Percentiles rank a stretch among this genome's conserved stretches.
phyloP scores from a whole-genome alignment of 1,140 invertebrate genomes.

The Chionoecetes opilio region DNA sequence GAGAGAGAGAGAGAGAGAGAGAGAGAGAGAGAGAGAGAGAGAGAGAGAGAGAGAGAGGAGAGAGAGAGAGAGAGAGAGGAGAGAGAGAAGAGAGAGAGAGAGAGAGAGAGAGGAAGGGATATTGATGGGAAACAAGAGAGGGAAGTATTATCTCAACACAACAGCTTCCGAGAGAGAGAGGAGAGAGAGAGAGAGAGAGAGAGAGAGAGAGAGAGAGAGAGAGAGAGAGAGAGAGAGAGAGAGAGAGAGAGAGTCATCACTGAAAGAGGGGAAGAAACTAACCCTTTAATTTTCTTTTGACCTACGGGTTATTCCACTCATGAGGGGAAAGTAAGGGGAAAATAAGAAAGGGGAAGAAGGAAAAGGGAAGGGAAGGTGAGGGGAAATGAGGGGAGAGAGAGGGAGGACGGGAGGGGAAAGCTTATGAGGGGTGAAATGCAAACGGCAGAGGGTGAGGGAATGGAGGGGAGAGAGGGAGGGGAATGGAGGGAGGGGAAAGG shows the following conservation, averaged over 20 bases:
- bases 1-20: conserved; percentile 58
- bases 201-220: conserved; percentile 57
- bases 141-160: too few species aligned
- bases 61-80: conserved; percentile 54
- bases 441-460: neutral
- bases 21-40: conserved; percentile 61
- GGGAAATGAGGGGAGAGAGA: neutral
- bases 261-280: conserved; percentile 1
- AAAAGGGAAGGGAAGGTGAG: neutral
- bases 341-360: neutral
- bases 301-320: neutral
- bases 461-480: neutral
- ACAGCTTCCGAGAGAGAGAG: conserved; percentile 9
- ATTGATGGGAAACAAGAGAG: neutral
- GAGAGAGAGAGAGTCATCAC: neutral
- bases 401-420: neutral
- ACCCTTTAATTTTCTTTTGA: neutral
- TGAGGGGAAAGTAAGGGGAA: neutral
- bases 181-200: conserved; percentile 57
- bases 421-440: too few species aligned
- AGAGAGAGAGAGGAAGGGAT: conserved; percentile 46
- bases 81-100: conserved; percentile 24
- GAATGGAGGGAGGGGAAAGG: neutral
- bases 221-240: conserved; percentile 45
- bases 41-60: conserved; percentile 46